Evolutionary conservation across 2,113 vertebrate species (phyloP), one percentile per base, ranked within the genome.

Genomic region (Smithornis capensis): DNA sequence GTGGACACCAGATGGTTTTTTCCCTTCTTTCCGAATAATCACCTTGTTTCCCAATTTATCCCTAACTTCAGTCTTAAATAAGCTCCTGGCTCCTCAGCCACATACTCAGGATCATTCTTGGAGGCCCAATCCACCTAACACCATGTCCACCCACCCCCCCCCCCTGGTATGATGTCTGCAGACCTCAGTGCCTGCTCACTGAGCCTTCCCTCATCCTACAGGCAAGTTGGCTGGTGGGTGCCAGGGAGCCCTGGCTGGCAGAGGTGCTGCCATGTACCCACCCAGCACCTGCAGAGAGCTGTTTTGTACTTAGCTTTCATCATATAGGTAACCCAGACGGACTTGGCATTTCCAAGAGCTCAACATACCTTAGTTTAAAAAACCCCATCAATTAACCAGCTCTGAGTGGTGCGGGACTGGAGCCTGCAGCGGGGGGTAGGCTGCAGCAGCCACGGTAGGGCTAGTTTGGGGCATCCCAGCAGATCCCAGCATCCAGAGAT

Each of bases 181-280:
- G 59, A 45, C 7, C 33, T 12, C 24, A 33, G 31, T 1, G 12
- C 6, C 71, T 42, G 57, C 44, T 59, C 52, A 33, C n/a, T 4
- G 2, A 74, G 37, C n/a, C 50, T n/a, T 29, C 63, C 60, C 15
- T 31, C 4, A 7, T 53, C 37, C 45, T n/a, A 55, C 0, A 1
- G 19, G 60, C 52, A 84, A 50, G 42, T 29, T 10, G 17, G 37
- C 38, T 4, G 3, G 17, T 0, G 0, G 53, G 52, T 57, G 19
- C 38, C 4, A 0, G 1, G 28, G 47, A 84, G 59, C 27, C 53
- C 33, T 6, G 3, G 37, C 53, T 55, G 74, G 78, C 78, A 84
- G 53, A 73, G 35, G 24, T 35, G 42, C 67, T 45, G 70, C 92
- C 76, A 29, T 1, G 4, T 1, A 1, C 44, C 31, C 1, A 4